Conservation (phyloP, 2,113 vertebrate species). For the Megatriorchis doriae region DNA sequence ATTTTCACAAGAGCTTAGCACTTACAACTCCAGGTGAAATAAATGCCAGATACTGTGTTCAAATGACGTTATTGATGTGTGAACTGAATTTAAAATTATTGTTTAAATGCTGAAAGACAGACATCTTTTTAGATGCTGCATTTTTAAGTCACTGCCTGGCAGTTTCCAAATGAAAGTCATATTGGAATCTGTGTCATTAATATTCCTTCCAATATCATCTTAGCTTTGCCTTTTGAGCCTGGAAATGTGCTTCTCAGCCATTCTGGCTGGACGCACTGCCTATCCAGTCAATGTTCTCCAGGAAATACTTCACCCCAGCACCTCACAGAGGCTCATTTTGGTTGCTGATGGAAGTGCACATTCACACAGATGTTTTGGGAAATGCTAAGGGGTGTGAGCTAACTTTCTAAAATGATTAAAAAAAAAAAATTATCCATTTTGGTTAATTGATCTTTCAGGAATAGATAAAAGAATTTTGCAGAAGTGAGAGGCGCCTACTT, state of each 20-base stretch:
- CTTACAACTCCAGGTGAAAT: slow-evolving; percentile 1
- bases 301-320: background rate
- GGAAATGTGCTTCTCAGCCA: background rate
- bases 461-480: background rate
- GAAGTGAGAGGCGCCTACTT: background rate
- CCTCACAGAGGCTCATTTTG: background rate
- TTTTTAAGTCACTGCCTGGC: background rate
- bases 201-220: background rate
- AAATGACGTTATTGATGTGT: background rate
- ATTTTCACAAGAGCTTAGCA: background rate
- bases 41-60: slow-evolving; percentile 18
- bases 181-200: background rate
- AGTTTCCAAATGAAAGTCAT: background rate
- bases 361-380: background rate
- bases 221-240: background rate
- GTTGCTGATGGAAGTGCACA: background rate
- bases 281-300: background rate
- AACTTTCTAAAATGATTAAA: background rate
- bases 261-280: background rate
- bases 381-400: background rate
- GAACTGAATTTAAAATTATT: slow-evolving; percentile 16
- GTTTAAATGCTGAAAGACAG: slow-evolving; percentile 17
- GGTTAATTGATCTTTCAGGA: background rate
- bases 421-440: background rate
- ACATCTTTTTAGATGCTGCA: background rate